Evolutionary conservation across 2,113 vertebrate genomes (phyloP).

Genomic region (Pelecanoides urinatrix): DNA sequence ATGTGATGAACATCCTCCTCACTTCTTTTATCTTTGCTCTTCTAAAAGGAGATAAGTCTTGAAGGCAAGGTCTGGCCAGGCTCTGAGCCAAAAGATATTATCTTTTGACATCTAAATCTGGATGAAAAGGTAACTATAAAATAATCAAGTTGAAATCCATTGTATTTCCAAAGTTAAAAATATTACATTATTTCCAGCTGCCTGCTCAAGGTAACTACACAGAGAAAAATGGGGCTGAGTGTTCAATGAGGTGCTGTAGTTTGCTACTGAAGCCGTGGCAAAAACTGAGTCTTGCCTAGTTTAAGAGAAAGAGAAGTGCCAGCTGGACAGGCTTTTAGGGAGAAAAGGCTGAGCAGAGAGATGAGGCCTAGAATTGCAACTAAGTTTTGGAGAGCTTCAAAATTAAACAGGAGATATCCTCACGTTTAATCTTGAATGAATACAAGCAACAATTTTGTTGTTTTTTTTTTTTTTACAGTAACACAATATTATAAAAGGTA

Average conservation of each 20-base stretch:
- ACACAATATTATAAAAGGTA: not conserved
- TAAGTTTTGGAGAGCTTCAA: not conserved
- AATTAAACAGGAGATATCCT: not conserved
- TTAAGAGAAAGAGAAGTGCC: not conserved
- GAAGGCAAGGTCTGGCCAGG: not conserved
- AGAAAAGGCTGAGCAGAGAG: not conserved
- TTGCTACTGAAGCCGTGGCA: not conserved
- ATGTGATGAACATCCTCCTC: not conserved
- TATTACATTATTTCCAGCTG: not conserved
- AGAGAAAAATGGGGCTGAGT: not conserved
- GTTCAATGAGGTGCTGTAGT: not conserved
- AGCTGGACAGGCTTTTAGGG: not conserved
- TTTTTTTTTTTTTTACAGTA: not conserved
- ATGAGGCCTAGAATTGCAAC: not conserved
- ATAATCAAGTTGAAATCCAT: not conserved
- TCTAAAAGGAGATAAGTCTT: not conserved
- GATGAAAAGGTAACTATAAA: not conserved
- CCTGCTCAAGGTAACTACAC: not conserved
- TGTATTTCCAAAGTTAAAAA: not conserved
- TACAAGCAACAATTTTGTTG: not conserved
- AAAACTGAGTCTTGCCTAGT: not conserved
- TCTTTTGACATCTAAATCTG: not conserved
- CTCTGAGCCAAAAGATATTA: not conserved
- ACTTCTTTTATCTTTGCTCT: not conserved
- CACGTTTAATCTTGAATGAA: not conserved